Evolutionary conservation across 2,888 invertebrate species (phyloP).

Genomic region (Xestia c-nigrum): DNA sequence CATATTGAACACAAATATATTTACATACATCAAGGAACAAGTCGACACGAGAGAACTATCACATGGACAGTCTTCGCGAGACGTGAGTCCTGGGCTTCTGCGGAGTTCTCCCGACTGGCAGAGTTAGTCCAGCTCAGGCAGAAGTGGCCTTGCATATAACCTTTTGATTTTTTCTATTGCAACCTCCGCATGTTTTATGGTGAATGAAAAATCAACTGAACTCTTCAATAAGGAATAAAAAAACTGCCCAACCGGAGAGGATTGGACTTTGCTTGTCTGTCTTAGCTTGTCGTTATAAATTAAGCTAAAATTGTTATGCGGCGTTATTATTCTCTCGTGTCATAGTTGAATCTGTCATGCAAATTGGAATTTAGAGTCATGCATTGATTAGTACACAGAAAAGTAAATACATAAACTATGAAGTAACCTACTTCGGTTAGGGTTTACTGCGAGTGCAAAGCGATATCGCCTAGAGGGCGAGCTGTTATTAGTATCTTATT

Average conservation of each 20-base stretch:
- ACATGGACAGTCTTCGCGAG: conserved; percentile 11
- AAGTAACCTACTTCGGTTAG: conserved; percentile 32
- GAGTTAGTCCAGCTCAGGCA: not conserved
- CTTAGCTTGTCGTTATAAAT: not conserved
- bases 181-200: not conserved
- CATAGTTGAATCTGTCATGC: conserved; percentile 46
- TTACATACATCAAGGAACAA: conserved; percentile 52
- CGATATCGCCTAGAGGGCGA: conserved; percentile 32
- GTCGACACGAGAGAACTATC: conserved; percentile 49
- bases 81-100: not conserved
- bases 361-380: conserved; percentile 46
- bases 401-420: conserved; percentile 34
- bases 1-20: conserved; percentile 60
- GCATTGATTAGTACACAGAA: conserved; percentile 46
- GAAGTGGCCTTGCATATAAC: not conserved
- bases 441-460: conserved; percentile 43
- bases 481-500: conserved; percentile 20
- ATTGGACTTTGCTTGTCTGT: not conserved
- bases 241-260: not conserved
- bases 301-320: not conserved
- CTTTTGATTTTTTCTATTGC: not conserved
- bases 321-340: conserved; percentile 45
- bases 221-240: conserved; percentile 1
- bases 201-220: not conserved
- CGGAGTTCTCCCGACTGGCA: not conserved